phyloP scores from a whole-genome alignment of 2,113 vertebrate species.

The Antennarius striatus region DNA sequence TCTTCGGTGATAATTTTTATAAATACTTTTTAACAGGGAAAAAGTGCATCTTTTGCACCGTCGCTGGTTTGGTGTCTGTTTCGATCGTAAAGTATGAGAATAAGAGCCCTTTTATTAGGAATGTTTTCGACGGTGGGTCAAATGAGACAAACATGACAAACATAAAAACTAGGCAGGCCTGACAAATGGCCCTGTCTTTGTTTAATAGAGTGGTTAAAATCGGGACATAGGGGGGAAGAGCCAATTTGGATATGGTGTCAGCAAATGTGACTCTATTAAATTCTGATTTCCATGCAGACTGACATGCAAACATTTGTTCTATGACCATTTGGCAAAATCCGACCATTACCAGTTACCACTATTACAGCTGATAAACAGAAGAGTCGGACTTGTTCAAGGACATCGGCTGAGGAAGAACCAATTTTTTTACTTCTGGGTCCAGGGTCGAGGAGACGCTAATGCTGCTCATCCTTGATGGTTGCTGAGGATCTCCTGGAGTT shows the following conservation, averaged over 20 bases:
- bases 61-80: constrained; percentile 2
- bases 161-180: constrained; percentile 49
- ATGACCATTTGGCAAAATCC: constrained; percentile 35
- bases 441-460: background rate
- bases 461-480: constrained; percentile 14
- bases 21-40: background rate
- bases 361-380: constrained; percentile 24
- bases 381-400: background rate
- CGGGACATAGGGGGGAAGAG: constrained; percentile 10
- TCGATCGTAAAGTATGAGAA: background rate
- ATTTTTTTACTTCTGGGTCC: constrained; percentile 11
- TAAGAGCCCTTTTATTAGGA: background rate
- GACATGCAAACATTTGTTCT: constrained; percentile 42
- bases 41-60: background rate
- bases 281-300: constrained; percentile 26
- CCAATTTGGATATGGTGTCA: constrained; percentile 24
- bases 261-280: constrained; percentile 37
- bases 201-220: constrained; percentile 51
- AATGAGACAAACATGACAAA: constrained; percentile 47
- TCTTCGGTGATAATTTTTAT: background rate
- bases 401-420: constrained; percentile 9
- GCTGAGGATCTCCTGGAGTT: constrained; percentile 27
- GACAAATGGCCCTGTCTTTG: constrained; percentile 50
- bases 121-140: constrained; percentile 26
- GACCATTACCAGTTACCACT: constrained; percentile 14